Evolutionary conservation across 2,888 invertebrate species (phyloP).

Genomic region (Rhingia rostrata): DNA sequence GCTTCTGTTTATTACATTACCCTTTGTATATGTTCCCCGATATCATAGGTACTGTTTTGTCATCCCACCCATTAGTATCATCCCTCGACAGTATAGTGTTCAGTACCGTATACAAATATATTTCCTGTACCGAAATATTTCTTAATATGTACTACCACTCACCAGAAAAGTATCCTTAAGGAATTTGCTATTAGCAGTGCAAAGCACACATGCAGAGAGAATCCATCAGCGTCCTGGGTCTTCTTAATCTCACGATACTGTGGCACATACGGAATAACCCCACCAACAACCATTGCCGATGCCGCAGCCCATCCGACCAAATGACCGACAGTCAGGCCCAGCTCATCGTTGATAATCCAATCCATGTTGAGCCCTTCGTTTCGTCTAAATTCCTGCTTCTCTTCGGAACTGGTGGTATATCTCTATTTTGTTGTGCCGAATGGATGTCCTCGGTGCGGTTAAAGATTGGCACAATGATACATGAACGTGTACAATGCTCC

Average conservation of each 20-base stretch:
- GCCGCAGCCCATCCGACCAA: constrained; percentile 91
- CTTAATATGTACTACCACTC: constrained; percentile 79
- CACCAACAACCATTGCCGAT: constrained; percentile 96
- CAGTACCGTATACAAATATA: not conserved
- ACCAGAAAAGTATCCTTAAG: constrained; percentile 99
- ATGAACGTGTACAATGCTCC: constrained; percentile 23
- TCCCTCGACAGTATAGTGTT: not conserved
- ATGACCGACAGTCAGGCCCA: constrained; percentile 89
- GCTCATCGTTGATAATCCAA: constrained; percentile 90
- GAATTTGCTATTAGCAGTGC: constrained; percentile 97
- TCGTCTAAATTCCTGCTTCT: constrained; percentile 15
- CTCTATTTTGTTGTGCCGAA: constrained; percentile 1
- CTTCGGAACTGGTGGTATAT: not conserved
- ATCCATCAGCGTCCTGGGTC: constrained; percentile 97
- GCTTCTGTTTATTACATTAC: too few species aligned
- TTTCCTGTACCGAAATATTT: too few species aligned
- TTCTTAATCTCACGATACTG: constrained; percentile 96
- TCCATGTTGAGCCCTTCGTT: constrained; percentile 84
- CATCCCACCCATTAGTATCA: too few species aligned
- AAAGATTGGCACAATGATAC: constrained; percentile 30
- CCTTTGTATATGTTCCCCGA: too few species aligned
- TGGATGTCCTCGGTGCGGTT: constrained; percentile 7
- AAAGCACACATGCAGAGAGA: constrained; percentile 97
- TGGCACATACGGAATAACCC: constrained; percentile 97
- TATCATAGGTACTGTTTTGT: too few species aligned